phyloP scores from a whole-genome alignment of 1,140 invertebrate species.

The Magallana ariakensis region DNA sequence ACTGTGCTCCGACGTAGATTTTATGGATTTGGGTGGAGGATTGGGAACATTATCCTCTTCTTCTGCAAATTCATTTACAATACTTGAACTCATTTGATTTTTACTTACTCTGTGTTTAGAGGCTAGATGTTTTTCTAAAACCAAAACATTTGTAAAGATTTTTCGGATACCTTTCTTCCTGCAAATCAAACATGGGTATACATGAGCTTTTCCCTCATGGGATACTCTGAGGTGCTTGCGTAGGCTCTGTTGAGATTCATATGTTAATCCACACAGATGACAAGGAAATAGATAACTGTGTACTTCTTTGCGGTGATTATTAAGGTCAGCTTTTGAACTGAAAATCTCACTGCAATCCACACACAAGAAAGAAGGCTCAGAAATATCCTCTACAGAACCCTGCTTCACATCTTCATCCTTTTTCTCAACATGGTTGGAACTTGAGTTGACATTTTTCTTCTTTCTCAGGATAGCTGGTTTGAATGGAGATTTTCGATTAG shows the following conservation, averaged over 20 bases:
- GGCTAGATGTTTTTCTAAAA: slow-evolving; percentile 70
- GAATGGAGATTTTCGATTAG: slow-evolving; percentile 9
- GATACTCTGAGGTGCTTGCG: slow-evolving; percentile 65
- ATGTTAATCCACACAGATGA: slow-evolving; percentile 74
- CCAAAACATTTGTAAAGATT: slow-evolving; percentile 57
- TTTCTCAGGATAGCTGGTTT: slow-evolving; percentile 33
- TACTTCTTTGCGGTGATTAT: slow-evolving; percentile 40
- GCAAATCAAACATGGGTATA: slow-evolving; percentile 71
- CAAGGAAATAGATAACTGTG: slow-evolving; percentile 66
- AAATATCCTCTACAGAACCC: no score
- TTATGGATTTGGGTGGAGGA: neutral
- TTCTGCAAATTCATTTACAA: slow-evolving; percentile 6
- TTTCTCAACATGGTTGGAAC: neutral
- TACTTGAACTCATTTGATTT: slow-evolving; percentile 32
- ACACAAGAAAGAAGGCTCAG: slow-evolving; percentile 18
- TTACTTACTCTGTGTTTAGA: slow-evolving; percentile 67
- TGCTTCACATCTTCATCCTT: neutral
- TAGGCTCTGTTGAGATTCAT: slow-evolving; percentile 64
- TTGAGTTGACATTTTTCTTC: neutral
- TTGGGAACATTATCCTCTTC: neutral
- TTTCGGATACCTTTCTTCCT: slow-evolving; percentile 62
- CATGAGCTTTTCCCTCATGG: slow-evolving; percentile 65
- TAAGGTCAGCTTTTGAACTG: slow-evolving; percentile 45
- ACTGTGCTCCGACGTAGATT: neutral
- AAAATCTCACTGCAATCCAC: slow-evolving; percentile 59